Evolutionary conservation across 1,140 invertebrate genomes (phyloP).

Genomic region (Cheumatopsyche charites): DNA sequence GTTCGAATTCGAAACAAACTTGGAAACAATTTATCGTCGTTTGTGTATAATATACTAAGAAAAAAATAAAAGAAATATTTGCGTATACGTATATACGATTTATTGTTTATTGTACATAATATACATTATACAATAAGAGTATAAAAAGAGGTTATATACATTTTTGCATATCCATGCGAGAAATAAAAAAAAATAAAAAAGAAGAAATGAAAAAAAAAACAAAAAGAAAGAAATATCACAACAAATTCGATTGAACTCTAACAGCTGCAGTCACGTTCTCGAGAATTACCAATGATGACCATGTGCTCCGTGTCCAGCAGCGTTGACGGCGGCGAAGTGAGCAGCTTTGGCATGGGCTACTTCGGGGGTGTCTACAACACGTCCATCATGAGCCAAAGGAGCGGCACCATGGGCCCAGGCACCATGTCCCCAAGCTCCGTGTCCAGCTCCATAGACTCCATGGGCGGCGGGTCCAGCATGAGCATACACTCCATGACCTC

Average conservation of each 20-base stretch:
- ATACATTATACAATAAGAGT: slow-evolving; percentile 5
- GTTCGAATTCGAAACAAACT: no score
- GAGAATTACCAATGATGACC: slow-evolving; percentile 22
- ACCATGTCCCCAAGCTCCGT: slow-evolving; percentile 16
- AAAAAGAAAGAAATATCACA: slow-evolving; percentile 13
- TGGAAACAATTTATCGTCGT: no score
- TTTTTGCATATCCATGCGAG: background rate
- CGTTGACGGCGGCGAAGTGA: slow-evolving; percentile 51
- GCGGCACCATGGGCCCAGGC: slow-evolving; percentile 49
- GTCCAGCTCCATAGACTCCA: background rate
- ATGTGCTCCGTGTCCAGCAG: background rate
- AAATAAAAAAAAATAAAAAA: slow-evolving; percentile 4
- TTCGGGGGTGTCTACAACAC: slow-evolving; percentile 57
- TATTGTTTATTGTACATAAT: slow-evolving; percentile 17
- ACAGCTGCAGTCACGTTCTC: background rate
- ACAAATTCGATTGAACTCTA: slow-evolving; percentile 3
- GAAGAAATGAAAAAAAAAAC: background rate
- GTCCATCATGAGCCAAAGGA: slow-evolving; percentile 50
- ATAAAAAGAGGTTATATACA: slow-evolving; percentile 5
- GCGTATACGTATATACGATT: slow-evolving; percentile 28
- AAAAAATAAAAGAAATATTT: slow-evolving; percentile 14
- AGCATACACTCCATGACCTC: background rate
- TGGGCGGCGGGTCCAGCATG: background rate
- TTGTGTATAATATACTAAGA: no score
- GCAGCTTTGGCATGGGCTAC: slow-evolving; percentile 58